Evolutionary conservation across 2,888 invertebrate species (phyloP), one percentile per base, ranked within the genome.

Genomic region (Congeria kusceri): DNA sequence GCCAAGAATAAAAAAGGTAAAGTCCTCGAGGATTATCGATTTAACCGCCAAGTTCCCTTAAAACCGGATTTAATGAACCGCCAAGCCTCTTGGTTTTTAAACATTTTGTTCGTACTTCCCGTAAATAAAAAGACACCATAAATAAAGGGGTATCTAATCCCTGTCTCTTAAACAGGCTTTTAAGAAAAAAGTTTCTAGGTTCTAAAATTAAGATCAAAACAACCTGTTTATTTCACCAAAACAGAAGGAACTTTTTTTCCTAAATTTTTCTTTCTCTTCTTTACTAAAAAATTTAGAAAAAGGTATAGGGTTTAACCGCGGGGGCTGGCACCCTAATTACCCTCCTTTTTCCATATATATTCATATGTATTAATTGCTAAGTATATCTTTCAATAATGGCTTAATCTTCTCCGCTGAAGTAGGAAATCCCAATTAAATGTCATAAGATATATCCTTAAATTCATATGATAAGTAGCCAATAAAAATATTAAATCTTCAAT

Each of bases 101-200:
- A 69, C 71, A 58, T 57, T 65, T 44, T 27, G 65, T 73, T 85
- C 75, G 68, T 88, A 88, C 66, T 88, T 27, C 85, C 82, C 85
- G 63, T 78, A 73, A 64, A 47, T 53, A 65, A 49, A 77, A 80
- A 84, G 73, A 56, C 46, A 57, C 59, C 46, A 57, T 70, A 49
- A 84, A 88, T 89, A 89, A 78, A 75, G 78, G 89, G 89, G 88
- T 88, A 79, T 89, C 87, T 83, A 87, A 87, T 83, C 88, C 89
- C 75, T 73, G 87, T 88, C 83, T 86, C 58, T 61, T 46, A 29
- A 28, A 58, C 61, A 66, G 68, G 39, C 83, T 78, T 86, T 75
- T 32, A 56, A 44, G 73, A 11, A 47, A 61, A 44, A 74, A 28
- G 20, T 20, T 58, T 62, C 39, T 44, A 62, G 39, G 39, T 23